These are phyloP conservation scores for Cecidostiba fungosa DNA, from an alignment of 2,888 invertebrate species.

Conservation along the genomic window DNA sequence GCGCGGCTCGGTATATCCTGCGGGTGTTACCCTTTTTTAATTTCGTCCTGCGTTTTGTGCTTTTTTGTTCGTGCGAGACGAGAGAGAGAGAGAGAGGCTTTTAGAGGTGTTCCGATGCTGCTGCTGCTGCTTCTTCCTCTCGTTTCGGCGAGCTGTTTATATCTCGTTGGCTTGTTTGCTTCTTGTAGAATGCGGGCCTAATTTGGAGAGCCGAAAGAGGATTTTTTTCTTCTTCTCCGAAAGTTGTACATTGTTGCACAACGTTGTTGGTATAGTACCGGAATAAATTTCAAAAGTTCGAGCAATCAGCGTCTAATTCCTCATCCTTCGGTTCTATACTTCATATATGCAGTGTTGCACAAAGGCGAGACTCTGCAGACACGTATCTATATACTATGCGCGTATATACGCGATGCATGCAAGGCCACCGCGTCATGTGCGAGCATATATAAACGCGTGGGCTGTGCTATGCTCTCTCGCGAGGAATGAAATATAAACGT, in stretches of 20 bases:
- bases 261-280: neutral
- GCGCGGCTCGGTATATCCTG: neutral
- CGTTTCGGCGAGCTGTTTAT: neutral
- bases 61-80: neutral
- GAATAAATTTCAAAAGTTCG: neutral
- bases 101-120: constrained; percentile 13
- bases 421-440: constrained; percentile 43
- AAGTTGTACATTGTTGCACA: neutral
- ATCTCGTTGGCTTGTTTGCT: constrained; percentile 19
- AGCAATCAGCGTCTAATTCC: neutral
- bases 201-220: neutral
- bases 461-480: neutral
- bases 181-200: constrained; percentile 1
- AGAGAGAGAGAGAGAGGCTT: neutral
- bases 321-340: neutral
- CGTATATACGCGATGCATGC: constrained; percentile 39
- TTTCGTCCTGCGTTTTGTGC: neutral
- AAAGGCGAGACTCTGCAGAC: constrained; percentile 8
- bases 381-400: neutral
- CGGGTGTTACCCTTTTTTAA: constrained; percentile 29
- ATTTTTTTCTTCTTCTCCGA: neutral
- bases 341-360: constrained; percentile 1
- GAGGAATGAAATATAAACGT: neutral
- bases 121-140: neutral
- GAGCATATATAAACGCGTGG: neutral